These are phyloP conservation scores for Sciurus vulgaris DNA, from an alignment of 2,797 vertebrate genomes.

Conservation along the genomic window DNA sequence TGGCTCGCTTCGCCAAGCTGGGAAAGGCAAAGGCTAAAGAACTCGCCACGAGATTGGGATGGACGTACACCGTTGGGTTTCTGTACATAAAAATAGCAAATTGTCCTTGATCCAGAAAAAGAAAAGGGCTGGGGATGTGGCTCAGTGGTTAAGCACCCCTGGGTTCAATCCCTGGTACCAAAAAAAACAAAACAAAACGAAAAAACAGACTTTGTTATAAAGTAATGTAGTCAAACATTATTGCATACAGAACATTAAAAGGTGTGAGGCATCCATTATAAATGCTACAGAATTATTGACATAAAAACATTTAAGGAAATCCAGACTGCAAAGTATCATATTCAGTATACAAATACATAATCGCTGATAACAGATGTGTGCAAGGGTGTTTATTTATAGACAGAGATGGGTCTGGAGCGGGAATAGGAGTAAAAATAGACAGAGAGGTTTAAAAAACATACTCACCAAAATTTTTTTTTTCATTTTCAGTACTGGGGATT, in stretches of 20 bases:
- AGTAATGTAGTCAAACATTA: not conserved
- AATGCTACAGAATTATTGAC: not conserved
- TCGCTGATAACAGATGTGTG: not conserved
- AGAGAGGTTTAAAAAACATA: not conserved
- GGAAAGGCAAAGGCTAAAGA: no score
- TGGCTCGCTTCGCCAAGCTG: no score
- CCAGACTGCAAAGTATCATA: not conserved
- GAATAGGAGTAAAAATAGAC: not conserved
- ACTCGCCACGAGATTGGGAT: no score
- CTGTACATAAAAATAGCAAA: no score
- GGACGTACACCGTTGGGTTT: no score
- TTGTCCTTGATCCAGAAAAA: no score
- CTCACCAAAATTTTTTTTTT: not conserved
- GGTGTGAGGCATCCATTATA: not conserved
- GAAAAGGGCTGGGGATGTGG: no score
- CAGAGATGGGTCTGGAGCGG: not conserved
- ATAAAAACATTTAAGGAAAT: constrained; percentile 5
- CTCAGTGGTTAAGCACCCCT: no score
- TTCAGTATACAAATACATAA: not conserved
- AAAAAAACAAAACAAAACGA: no score
- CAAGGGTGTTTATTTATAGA: not conserved
- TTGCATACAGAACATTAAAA: constrained; percentile 10
- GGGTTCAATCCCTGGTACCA: no score
- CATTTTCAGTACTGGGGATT: not conserved
- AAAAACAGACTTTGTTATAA: not conserved